Evolutionary conservation across 2,888 invertebrate species (phyloP).

Genomic region (Tetragonisca angustula): DNA sequence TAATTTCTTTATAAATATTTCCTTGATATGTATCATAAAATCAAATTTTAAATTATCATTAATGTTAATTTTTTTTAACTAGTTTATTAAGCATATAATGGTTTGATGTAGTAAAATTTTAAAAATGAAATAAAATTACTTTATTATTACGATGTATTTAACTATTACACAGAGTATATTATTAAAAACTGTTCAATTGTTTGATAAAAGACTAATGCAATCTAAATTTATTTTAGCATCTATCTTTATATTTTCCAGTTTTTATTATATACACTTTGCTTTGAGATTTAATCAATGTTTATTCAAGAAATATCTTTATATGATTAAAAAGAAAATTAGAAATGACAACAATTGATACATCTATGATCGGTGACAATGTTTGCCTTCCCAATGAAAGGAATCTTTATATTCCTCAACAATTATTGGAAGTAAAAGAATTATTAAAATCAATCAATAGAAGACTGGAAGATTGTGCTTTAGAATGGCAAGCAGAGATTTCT

Average conservation of each 20-base stretch:
- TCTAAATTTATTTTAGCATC: slow-evolving; percentile 31
- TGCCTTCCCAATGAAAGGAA: neutral
- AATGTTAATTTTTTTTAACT: neutral
- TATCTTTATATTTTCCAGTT: slow-evolving; percentile 10
- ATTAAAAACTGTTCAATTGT: slow-evolving; percentile 40
- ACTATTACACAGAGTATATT: slow-evolving; percentile 25
- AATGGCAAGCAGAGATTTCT: slow-evolving; percentile 76
- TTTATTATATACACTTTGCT: slow-evolving; percentile 3
- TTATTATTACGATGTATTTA: slow-evolving; percentile 16
- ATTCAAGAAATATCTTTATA: slow-evolving; percentile 18
- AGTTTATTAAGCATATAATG: neutral
- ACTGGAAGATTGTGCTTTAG: slow-evolving; percentile 77
- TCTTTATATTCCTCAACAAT: slow-evolving; percentile 46
- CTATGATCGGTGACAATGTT: neutral
- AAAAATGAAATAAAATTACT: slow-evolving; percentile 11
- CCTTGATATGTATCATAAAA: neutral
- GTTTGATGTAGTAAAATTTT: neutral
- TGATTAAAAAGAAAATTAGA: slow-evolving; percentile 6
- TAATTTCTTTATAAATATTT: neutral
- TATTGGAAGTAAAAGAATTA: slow-evolving; percentile 69
- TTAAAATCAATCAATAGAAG: slow-evolving; percentile 70
- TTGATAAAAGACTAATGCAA: slow-evolving; percentile 43
- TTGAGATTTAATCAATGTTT: slow-evolving; percentile 6
- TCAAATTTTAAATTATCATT: slow-evolving; percentile 2
- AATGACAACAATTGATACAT: slow-evolving; percentile 42